Percentiles rank a stretch among this genome's conserved stretches.
Conservation (phyloP, 2,888 invertebrate genomes). For the Margaritifera margaritifera region DNA sequence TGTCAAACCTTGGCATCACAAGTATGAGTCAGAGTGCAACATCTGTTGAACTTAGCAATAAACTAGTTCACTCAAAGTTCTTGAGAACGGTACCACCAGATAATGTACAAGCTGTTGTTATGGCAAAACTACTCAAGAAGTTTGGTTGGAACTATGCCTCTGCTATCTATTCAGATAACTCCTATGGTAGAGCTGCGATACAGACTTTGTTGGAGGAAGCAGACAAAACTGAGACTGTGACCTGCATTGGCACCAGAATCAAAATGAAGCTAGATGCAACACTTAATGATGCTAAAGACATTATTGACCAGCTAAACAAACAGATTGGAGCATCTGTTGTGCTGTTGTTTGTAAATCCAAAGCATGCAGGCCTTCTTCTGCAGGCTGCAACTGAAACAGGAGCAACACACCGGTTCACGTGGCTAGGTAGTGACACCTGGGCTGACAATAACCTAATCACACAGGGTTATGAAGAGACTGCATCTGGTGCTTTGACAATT, state of each 20-base stretch:
- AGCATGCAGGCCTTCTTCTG: conserved; percentile 64
- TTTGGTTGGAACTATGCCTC: conserved; percentile 69
- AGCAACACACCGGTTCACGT: conserved; percentile 61
- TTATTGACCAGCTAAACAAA: conserved; percentile 52
- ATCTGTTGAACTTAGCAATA: conserved; percentile 58
- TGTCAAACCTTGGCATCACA: conserved; percentile 66
- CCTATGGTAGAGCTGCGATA: conserved; percentile 58
- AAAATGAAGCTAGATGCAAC: conserved; percentile 51
- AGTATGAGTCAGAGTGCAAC: conserved; percentile 70
- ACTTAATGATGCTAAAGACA: conserved; percentile 43
- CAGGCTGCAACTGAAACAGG: conserved; percentile 65
- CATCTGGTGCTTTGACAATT: conserved; percentile 62
- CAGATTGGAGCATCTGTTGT: conserved; percentile 64
- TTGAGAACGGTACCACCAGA: conserved; percentile 67
- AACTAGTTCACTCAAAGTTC: conserved; percentile 57
- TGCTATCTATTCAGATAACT: conserved; percentile 66
- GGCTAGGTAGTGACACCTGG: conserved; percentile 68
- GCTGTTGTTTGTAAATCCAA: conserved; percentile 65
- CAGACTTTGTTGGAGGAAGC: conserved; percentile 60
- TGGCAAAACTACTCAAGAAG: conserved; percentile 58
- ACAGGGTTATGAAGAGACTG: conserved; percentile 60
- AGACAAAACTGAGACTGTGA: conserved; percentile 21
- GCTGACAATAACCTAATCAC: conserved; percentile 48
- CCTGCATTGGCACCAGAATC: conserved; percentile 60
- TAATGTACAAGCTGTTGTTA: conserved; percentile 58